Conservation (phyloP, 2,797 vertebrate genomes). For the Bradypodion pumilum region DNA sequence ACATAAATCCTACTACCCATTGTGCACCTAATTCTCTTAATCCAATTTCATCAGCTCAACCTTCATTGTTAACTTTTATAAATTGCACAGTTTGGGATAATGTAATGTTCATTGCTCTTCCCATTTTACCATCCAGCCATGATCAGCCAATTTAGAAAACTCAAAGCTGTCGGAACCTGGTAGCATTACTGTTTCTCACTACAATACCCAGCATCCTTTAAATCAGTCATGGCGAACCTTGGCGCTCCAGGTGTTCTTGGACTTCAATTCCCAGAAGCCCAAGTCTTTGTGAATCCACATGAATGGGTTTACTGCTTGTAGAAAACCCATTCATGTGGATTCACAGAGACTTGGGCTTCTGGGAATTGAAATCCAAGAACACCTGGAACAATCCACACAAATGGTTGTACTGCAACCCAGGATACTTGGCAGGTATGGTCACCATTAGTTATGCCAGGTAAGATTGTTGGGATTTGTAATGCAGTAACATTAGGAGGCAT, state of each 20-base stretch:
- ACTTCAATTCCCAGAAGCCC: too few species aligned
- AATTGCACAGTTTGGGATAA: neutral
- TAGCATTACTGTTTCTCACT: neutral
- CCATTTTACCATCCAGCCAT: neutral
- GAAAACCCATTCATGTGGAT: too few species aligned
- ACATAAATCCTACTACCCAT: neutral
- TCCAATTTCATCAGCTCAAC: neutral
- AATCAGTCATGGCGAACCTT: too few species aligned
- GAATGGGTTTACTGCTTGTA: too few species aligned
- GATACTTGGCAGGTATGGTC: too few species aligned
- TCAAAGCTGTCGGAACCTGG: neutral
- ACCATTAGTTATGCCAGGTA: neutral
- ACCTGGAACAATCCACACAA: too few species aligned
- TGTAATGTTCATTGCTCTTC: neutral
- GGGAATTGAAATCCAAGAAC: too few species aligned
- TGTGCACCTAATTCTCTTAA: neutral
- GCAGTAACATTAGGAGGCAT: neutral
- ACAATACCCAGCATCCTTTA: too few species aligned
- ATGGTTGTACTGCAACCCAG: too few species aligned
- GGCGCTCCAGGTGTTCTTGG: too few species aligned
- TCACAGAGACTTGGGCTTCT: too few species aligned
- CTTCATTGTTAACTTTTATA: neutral
- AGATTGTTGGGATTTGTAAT: neutral
- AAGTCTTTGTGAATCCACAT: too few species aligned
- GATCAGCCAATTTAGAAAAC: neutral